Percentiles rank a stretch among this genome's conserved stretches.
phyloP scores from a whole-genome alignment of 2,113 vertebrate species.

The Gymnobelideus leadbeateri region DNA sequence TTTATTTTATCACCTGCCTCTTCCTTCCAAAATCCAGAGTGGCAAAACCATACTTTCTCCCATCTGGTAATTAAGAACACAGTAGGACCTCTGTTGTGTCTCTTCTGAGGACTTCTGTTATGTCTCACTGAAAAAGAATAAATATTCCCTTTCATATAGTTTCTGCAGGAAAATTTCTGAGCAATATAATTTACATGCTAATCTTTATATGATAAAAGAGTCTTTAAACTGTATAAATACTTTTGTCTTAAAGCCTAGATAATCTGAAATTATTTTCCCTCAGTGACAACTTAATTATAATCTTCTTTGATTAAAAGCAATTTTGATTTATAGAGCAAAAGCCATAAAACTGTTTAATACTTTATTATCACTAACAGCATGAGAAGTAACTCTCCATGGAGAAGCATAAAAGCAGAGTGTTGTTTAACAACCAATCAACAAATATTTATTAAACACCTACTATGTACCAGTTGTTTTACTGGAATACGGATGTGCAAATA shows the following conservation, averaged over 20 bases:
- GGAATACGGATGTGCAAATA: background rate
- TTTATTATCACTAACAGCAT: constrained; percentile 65
- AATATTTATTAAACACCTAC: background rate
- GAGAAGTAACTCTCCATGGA: constrained; percentile 50
- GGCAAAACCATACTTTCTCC: background rate
- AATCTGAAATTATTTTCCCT: constrained; percentile 54
- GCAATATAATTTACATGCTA: background rate
- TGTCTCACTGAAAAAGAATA: background rate
- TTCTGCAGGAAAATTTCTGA: background rate
- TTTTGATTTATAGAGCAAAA: constrained; percentile 68
- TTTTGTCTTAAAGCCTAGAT: constrained; percentile 38
- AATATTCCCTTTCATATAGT: background rate
- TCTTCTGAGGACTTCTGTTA: background rate
- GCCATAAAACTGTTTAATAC: constrained; percentile 56
- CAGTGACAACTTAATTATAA: constrained; percentile 60
- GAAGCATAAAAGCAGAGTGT: constrained; percentile 42
- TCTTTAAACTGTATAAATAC: background rate
- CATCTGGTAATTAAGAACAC: background rate
- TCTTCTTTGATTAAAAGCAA: constrained; percentile 76
- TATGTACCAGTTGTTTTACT: background rate
- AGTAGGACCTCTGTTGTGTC: background rate
- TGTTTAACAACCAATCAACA: background rate
- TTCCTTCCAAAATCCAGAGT: background rate
- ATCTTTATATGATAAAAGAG: constrained; percentile 35
- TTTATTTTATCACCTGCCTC: background rate